Evolutionary conservation across 2,888 invertebrate species (phyloP).

Genomic region (Tinea trinotella): DNA sequence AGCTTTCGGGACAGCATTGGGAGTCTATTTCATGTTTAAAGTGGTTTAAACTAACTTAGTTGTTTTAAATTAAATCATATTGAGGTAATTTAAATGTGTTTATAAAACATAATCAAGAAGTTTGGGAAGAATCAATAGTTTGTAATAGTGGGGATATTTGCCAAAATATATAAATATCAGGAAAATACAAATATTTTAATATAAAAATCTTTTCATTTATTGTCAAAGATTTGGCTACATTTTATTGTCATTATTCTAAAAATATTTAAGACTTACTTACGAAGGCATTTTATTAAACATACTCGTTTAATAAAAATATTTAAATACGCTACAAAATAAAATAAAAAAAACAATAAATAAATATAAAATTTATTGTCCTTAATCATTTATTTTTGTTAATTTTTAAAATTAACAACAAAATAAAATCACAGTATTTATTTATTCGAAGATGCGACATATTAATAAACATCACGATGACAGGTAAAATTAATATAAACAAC

Average conservation of each 20-base stretch:
- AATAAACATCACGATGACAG: background rate
- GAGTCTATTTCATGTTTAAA: too few relatives aligned
- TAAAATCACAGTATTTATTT: slow-evolving; percentile 10
- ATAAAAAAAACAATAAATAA: slow-evolving; percentile 20
- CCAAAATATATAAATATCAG: background rate
- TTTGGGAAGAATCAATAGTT: too few relatives aligned
- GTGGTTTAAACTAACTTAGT: too few relatives aligned
- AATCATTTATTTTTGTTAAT: background rate
- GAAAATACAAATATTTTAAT: background rate
- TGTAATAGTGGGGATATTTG: too few relatives aligned
- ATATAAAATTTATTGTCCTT: slow-evolving; percentile 4
- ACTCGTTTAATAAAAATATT: background rate
- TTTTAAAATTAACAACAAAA: slow-evolving; percentile 15
- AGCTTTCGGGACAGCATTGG: too few relatives aligned
- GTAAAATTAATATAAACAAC: too few relatives aligned
- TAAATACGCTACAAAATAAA: background rate
- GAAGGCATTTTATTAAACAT: background rate
- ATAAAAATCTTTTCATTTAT: background rate
- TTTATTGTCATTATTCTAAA: slow-evolving; percentile 16
- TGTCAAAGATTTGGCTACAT: slow-evolving; percentile 11
- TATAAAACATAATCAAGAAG: too few relatives aligned
- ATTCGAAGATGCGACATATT: slow-evolving; percentile 18
- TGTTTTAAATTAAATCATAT: too few relatives aligned
- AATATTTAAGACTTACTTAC: background rate
- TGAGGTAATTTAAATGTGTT: too few relatives aligned